A percentile compares a stretch with the other conserved stretches of the same genome.
phyloP scores from a whole-genome alignment of 2,113 vertebrate genomes.

The Syngnathoides biaculeatus region DNA sequence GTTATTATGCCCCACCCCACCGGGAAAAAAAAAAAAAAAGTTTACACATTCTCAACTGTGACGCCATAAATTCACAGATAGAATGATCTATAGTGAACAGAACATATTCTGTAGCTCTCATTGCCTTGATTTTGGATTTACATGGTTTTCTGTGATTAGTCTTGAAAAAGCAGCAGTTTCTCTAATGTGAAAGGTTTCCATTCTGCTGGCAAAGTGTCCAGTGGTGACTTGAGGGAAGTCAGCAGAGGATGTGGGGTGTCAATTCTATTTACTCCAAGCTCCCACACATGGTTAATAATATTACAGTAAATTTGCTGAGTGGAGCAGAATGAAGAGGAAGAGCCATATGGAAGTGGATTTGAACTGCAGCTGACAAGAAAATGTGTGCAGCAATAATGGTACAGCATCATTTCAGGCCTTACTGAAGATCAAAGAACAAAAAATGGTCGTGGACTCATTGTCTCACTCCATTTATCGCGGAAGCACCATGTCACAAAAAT shows the following conservation, averaged over 20 bases:
- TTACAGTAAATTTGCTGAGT: constrained; percentile 30
- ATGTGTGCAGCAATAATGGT: constrained; percentile 17
- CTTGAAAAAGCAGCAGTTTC: constrained; percentile 12
- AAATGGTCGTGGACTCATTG: constrained; percentile 31
- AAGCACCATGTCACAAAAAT: constrained; percentile 36
- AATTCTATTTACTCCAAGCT: constrained; percentile 44
- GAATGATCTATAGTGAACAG: background rate
- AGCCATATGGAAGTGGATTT: constrained; percentile 17
- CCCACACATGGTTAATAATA: constrained; percentile 19
- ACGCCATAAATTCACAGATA: background rate
- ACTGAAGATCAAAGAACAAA: constrained; percentile 14
- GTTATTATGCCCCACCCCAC: background rate
- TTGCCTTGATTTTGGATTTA: background rate
- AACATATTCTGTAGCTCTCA: background rate
- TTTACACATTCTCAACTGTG: background rate
- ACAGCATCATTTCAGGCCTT: constrained; percentile 21
- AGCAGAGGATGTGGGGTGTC: constrained; percentile 33
- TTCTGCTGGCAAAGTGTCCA: constrained; percentile 30
- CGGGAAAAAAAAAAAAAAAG: background rate
- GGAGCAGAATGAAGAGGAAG: background rate
- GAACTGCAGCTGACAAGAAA: constrained; percentile 11
- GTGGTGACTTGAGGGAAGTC: constrained; percentile 39
- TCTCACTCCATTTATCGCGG: constrained; percentile 23
- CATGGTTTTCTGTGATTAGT: constrained; percentile 2
- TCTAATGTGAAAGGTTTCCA: constrained; percentile 17